Evolutionary conservation across 2,888 invertebrate species (phyloP), one percentile per base, ranked within the genome.

Genomic region (Harmothoe impar): DNA sequence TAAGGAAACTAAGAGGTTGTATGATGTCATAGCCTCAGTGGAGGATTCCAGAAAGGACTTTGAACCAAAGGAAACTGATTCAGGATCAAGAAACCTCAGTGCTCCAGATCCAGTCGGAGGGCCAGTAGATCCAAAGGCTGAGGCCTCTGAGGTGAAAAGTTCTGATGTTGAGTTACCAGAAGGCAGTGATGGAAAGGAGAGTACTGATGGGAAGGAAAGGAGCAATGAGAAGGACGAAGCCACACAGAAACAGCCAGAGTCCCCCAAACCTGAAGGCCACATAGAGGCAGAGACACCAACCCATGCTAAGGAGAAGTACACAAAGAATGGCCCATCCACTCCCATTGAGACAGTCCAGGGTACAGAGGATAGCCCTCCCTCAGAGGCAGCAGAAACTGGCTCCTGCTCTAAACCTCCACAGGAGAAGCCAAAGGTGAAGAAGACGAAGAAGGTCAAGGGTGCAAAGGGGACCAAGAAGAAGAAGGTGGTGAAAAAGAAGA

Each of bases 381-480:
- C 31, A n/a, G 43, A 68, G 33, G n/a, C 33, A 20, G 12, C 23
- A 5, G 89, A 62, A 25, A 51, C 25, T 25, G 25, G 88, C 29
- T 88, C 31, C 23, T 51, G 88, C n/a, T 35, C 84, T 35, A 84
- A 84, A 89, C 10, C 43, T 43, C 25, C 68, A 31, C 3, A 89
- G 52, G 89, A 62, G 17, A 89, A 52, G 20, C 89, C 89, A 23
- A 68, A 68, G 33, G 72, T 31, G 23, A 89, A 89, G 29, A 89
- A 62, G 52, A 78, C 52, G 31, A 89, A 35, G 17, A 89, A 68
- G 23, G 25, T 1, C 15, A 89, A 89, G 25, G 29, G 35, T 15
- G 23, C 25, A 12, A 43, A 35, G 20, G 43, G 43, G 43, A 17
- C 68, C n/a, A 89, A 89, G 25, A 89, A 68, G 72, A 72, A 68